Evolutionary conservation across 2,113 vertebrate species (phyloP), one percentile per base, ranked within the genome.

Genomic region (Lontra canadensis): DNA sequence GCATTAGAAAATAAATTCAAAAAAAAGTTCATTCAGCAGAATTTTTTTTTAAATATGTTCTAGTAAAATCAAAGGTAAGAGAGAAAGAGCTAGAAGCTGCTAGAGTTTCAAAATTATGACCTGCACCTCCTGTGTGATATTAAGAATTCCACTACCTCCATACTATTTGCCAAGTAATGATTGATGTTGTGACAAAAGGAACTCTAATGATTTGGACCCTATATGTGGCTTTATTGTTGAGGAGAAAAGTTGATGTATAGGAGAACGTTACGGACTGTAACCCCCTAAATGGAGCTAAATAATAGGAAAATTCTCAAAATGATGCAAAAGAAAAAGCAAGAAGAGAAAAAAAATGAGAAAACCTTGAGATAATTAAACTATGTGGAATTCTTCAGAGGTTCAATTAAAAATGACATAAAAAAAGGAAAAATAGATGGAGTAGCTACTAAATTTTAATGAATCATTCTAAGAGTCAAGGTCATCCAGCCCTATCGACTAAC

Each of bases 391-490:
- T 83, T 92, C 49, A 69, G 25, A 78, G 18, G 9, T 11, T 95
- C 49, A 83, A 61, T 55, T 92, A 20, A 88, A 96, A 92, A 80
- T 81, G 18, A 79, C 26, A 83, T 82, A 31, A 81, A 80, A 80
- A 74, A 61, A 63, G 44, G 8, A 63, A 65, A 34, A 83, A 65
- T n/a, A 39, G 12, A 31, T 84, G 8, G 20, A 71, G 29, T 78
- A 71, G 12, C 49, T 76, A 76, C 59, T 52, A 78, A 74, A 87
- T 94, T 87, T 96, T 67, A 82, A 47, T 52, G 14, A 55, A 34
- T 78, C 39, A 52, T 6, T 49, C 4, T 61, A n/a, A 74, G 26
- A 94, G 23, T 44, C 23, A 49, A 78, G 13, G 12, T 63, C 12
- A 26, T 79, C 31, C 29, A 55, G 59, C 3, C 18, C 29, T 79